These are phyloP conservation scores for Drosophila tropicalis DNA, from an alignment of 1,140 invertebrate genomes.

Conservation along the genomic window DNA sequence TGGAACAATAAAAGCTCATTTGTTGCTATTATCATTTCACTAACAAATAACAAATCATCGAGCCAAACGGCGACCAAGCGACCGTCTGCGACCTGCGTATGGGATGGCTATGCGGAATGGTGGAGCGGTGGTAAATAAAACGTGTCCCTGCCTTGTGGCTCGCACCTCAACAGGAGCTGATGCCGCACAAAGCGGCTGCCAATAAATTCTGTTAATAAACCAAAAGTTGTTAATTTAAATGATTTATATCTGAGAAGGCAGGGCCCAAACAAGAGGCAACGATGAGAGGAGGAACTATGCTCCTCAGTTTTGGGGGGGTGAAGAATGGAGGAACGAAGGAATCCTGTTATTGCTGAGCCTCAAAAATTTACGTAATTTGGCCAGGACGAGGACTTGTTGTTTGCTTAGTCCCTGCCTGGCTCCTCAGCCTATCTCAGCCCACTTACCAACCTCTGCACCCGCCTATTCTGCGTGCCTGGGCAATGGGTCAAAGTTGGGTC, in stretches of 20 bases:
- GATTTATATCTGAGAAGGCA: conserved; percentile 73
- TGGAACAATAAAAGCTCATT: conserved; percentile 81
- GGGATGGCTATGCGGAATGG: neutral
- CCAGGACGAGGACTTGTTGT: conserved; percentile 18
- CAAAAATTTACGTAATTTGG: conserved; percentile 80
- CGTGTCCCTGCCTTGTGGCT: conserved; percentile 37
- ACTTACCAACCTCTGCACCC: neutral
- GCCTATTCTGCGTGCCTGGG: conserved; percentile 49
- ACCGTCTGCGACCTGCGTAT: conserved; percentile 34
- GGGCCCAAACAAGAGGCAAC: conserved; percentile 1
- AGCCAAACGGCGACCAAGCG: conserved; percentile 26
- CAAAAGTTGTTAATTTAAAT: conserved; percentile 83
- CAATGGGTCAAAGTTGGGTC: conserved; percentile 69
- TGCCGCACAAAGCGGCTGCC: conserved; percentile 75
- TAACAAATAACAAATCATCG: conserved; percentile 81
- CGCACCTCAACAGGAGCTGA: conserved; percentile 65
- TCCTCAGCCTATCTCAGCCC: conserved; percentile 1
- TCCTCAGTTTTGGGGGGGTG: conserved; percentile 3
- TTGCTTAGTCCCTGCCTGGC: conserved; percentile 54
- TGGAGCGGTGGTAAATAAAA: conserved; percentile 31
- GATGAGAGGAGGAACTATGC: neutral
- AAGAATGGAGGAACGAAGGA: neutral
- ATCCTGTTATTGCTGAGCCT: conserved; percentile 72
- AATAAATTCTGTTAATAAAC: conserved; percentile 83
- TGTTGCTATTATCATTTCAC: conserved; percentile 81